Base-by-base conservation (phyloP, 2,797 vertebrate species). In the Tragopan temminckii region DNA sequence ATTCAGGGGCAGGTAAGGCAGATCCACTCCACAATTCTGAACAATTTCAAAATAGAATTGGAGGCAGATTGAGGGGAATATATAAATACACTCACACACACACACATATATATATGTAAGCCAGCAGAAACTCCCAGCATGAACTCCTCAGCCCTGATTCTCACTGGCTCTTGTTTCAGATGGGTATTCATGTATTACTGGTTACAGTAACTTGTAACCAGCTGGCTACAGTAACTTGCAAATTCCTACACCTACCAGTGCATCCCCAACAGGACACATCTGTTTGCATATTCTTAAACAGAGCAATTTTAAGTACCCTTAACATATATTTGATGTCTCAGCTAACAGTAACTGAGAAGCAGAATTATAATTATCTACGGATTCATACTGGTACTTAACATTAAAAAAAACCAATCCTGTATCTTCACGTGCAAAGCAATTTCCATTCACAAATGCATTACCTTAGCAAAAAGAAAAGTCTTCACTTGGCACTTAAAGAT, bases 111-210 rank as follows among this genome's bases (percentile, higher is more conserved):
- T 13, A 48, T 9, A 27, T 7, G 7, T 43, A 33, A 33, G 62
- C 2, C 5, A 66, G 79, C 72, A 87, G 21, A 53, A 77, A 59
- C 16, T 67, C 78, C 10, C 6, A 64, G 79, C 72, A 86, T 25
- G 45, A 77, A 59, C 15, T 66, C 80, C 9, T 31, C 3, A 57
- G 27, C 4, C 89, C 21, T 7, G 5, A 31, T 38, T 89, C 61
- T 43, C 68, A 91, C 29, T 75, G 46, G 58, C 11, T 68, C 10
- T 48, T 93, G 40, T 77, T 90, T 82, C 35, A 83, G 35, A 78
- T 52, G 21, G 5, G 13, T 64, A 42, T 64, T 74, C 66, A 21
- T 43, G 17, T 21, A 57, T 38, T 75, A 71, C 45, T 90, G 70
- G 23, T 68, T 58, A 58, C 3, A 62, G 50, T 66, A 77, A 38